A percentile compares a stretch with the other conserved stretches of the same genome.
These are phyloP conservation scores for Sinocyclocheilus anshuiensis DNA, from an alignment of 2,113 vertebrate species.

Conservation along the genomic window DNA sequence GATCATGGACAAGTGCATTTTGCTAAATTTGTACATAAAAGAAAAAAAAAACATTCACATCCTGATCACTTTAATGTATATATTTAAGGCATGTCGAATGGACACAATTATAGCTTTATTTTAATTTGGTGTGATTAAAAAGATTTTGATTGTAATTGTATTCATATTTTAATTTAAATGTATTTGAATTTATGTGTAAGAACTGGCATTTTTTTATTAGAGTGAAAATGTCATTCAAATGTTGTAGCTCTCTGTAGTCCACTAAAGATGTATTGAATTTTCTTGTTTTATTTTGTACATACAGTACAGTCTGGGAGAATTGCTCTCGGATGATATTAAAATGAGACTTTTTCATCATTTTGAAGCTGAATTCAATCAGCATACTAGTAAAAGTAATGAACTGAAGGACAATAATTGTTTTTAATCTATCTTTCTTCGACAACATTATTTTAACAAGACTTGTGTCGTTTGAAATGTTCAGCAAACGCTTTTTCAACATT, in stretches of 20 bases:
- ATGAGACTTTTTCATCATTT: neutral
- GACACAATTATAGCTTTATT: neutral
- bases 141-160: neutral
- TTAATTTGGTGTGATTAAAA: constrained; percentile 5
- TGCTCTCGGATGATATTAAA: neutral
- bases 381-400: neutral
- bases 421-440: neutral
- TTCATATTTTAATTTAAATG: constrained; percentile 13
- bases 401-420: neutral
- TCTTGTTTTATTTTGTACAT: neutral
- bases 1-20: neutral
- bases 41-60: neutral
- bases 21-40: neutral
- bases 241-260: neutral
- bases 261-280: neutral
- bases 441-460: neutral
- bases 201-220: neutral
- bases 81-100: constrained; percentile 3
- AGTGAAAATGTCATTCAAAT: neutral
- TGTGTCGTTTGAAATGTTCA: neutral
- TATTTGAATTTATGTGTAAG: neutral
- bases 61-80: neutral
- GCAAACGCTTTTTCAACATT: neutral
- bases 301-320: neutral
- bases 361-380: neutral